Evolutionary conservation across 2,797 vertebrate species (phyloP), one percentile per base, ranked within the genome.

Genomic region (Sebastes umbrosus): DNA sequence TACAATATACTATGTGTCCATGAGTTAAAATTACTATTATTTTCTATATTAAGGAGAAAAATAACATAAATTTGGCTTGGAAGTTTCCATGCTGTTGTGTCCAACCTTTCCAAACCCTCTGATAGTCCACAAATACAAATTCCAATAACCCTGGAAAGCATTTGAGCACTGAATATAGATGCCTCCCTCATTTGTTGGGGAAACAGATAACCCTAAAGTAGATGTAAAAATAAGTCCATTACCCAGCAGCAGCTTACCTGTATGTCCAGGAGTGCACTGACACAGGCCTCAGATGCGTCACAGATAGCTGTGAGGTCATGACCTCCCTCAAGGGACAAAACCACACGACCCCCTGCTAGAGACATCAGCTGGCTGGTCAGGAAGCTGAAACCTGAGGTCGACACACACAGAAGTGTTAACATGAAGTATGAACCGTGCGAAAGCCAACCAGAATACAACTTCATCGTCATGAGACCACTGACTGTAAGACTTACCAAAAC

Each of bases 251-350:
- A 74, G 79, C 86, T 92, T 84, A 99, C 98, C 97, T 98, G 95
- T 36, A 96, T 95, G 60, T 98, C 98, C 84, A 99, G 94, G 76
- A 99, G 93, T 57, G 97, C 96, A 3, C 97, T 95, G 71, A 99
- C 97, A 4, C 98, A 99, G 59, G 98, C 96, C 88, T 99, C 98
- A 0, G 98, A 99, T 0, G 98, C 98, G 0, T 99, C 98, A 7
- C 98, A 99, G 91, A 99, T 99, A 75, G 98, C 97, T 0, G 98
- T 99, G 52, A 99, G 97, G 94, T 99, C 97, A 1, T 99, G 98
- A 67, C 98, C 98, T 3, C 98, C 98, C 90, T 99, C 98, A 18
- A 99, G 94, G 0, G 97, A 96, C 68, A 99, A 93, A 84, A 99
- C 96, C 69, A 99, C 66, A 3, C 97, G 96, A 0, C 98, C 98